phyloP scores from a whole-genome alignment of 2,113 vertebrate species.

The Calidris pygmaea region DNA sequence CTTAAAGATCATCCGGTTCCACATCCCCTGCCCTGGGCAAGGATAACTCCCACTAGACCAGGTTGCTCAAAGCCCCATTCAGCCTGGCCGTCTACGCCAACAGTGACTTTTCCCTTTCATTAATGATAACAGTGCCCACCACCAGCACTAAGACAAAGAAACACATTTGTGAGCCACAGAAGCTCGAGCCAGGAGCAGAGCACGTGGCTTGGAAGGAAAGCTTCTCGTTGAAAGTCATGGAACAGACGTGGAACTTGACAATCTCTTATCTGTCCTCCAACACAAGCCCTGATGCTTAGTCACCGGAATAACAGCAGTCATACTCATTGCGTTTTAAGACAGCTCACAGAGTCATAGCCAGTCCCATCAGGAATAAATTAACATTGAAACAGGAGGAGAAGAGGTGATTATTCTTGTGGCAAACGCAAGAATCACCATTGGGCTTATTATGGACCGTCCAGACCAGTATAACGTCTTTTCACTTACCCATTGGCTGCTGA shows the following conservation, averaged over 20 bases:
- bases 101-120: fast-evolving
- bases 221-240: not conserved
- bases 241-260: not conserved
- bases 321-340: not conserved
- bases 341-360: not conserved
- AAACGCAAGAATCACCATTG: not conserved
- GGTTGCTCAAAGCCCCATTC: too few relatives aligned
- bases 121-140: not conserved
- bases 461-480: fast-evolving
- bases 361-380: not conserved
- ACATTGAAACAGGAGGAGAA: not conserved
- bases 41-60: too few relatives aligned
- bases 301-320: not conserved
- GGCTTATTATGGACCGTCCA: not conserved
- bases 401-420: not conserved
- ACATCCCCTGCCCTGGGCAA: too few relatives aligned
- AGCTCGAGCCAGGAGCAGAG: not conserved
- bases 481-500: not conserved
- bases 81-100: fast-evolving
- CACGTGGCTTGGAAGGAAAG: not conserved
- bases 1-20: too few relatives aligned
- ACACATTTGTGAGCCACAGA: not conserved
- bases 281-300: not conserved
- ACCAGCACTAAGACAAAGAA: not conserved
- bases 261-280: not conserved